Base-by-base conservation (phyloP, 2,888 invertebrate species). In the Pristionchus fissidentatus region DNA sequence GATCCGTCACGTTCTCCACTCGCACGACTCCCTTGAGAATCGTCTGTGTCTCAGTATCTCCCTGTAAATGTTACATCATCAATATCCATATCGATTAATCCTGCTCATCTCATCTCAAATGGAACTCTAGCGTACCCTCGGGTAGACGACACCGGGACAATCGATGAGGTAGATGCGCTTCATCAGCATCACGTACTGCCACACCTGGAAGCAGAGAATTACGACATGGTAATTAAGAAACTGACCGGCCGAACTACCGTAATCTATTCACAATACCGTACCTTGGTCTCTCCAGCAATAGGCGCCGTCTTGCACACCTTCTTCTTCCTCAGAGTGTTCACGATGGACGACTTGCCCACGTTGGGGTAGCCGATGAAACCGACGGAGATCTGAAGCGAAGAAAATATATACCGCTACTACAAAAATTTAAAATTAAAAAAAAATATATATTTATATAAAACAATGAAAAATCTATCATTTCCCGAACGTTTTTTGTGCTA, bases 101-200 rank as follows among this genome's bases (percentile, higher is more conserved):
- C 10, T 32, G 32, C 62, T 13, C 57, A 19, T 1, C 13, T 26
- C 5, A 46, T 8, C 4, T n/a, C n/a, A n/a, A n/a, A n/a, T n/a
- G n/a, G n/a, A n/a, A 32, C 1, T 5, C 41, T 46, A 62, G 32
- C 80, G 38, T 46, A 81, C 80, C 80, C 91, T 96, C 13, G 98
- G 97, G 93, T 98, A 98, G 7, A 99, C 99, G 83, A 99, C 96
- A 52, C 99, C 99, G 3, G 99, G 99, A 93, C 98, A 99, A 94
- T 99, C 99, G 89, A 99, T 98, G 22, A 99, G 94, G 93, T 96
- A 99, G 92, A 99, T 98, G 89, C 96, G 95, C 90, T 95, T 95
- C 98, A 99, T 99, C 83, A 99, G 93, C 0, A 98, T 98, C 62
- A 99, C 97, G 92, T 99, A 99, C 93, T 99, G 99, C 99, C 99